Base-by-base conservation (phyloP, 2,797 vertebrate genomes). In the Poecilia velifera region DNA sequence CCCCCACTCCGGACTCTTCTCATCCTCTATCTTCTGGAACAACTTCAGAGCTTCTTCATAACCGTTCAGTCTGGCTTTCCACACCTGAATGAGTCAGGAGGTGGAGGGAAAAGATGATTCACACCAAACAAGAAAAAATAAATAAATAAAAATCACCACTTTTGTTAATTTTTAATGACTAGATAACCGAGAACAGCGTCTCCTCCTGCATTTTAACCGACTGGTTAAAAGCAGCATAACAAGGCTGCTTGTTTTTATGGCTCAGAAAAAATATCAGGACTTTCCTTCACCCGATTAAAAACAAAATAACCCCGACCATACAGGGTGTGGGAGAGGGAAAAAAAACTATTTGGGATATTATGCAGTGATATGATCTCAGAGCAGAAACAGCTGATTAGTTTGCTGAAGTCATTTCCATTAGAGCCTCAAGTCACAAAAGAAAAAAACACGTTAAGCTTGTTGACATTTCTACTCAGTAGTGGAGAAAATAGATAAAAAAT, bases 11-110 rank as follows among this genome's bases (percentile, higher is more conserved):
- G 97, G 96, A 90, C 96, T 99, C 93, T 98, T 99, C 91, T 99
- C 98, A 77, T 99, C 98, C 25, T 92, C 93, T 88, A 99, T 98
- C 90, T 95, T 97, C 93, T 98, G 96, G 92, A 99, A 99, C 76
- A 99, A 93, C 87, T 99, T 99, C 82, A 98, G 87, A 9, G 98
- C 97, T 90, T 99, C 98, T 94, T 99, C 98, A 84, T 99, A 99
- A 39, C 98, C 98, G 86, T 95, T 98, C 90, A 99, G 91, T 80
- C 98, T 97, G 64, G 98, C 98, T 95, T 99, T 99, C 98, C 98
- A 99, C 39, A 99, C 92, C 98, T 96, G 70, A 0, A 76, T n/a
- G 0, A 68, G 36, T 55, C 13, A 10, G 41, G 18, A 25, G 14
- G 20, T 4, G 31, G 4, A 22, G 41, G 59, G n/a, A n/a, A 25